Evolutionary conservation across 2,113 vertebrate genomes (phyloP), one percentile per base, ranked within the genome.

Genomic region (Pluvianellus socialis): DNA sequence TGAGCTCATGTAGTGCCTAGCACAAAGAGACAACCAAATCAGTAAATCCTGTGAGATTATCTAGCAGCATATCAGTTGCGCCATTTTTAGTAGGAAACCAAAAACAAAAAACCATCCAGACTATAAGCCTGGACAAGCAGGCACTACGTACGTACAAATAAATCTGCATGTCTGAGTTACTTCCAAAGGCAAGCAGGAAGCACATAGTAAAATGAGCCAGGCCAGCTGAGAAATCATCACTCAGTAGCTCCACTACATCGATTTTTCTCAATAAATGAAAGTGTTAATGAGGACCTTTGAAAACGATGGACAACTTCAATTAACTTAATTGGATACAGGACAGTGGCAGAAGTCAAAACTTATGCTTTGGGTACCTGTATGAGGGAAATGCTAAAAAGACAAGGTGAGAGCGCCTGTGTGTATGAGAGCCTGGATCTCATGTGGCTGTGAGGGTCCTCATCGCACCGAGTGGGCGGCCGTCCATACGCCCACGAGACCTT

Each of bases 321-420:
- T 9, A 72, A 79, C 11, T 67, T 75, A 20, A 30, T 4, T 11
- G 18, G 24, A 32, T 5, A 21, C 0, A 12, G 17, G 52, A 56
- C 23, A 68, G 30, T 0, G 23, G 62, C 7, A 88, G 42, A 4
- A 72, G 38, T 58, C 27, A 58, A 55, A 92, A 73, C 7, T 50
- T 47, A 44, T 72, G 23, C 7, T 72, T 79, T 4, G 4, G 8
- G 8, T 32, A 10, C 5, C 11, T 32, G 8, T 9, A 32, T 38
- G 53, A 77, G 17, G 40, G 40, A 93, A 79, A 72, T 17, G 14
- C 50, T 55, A 20, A 71, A 77, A 44, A 56, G 52, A 27, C 6
- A 53, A 56, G 33, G 27, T 22, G 33, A 52, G 7, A 68, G 7
- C 3, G 13, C 1, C 12, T 0, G 1, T 0, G 2, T 18, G 26